A percentile compares a stretch with the other conserved stretches of the same genome.
phyloP scores from a whole-genome alignment of 2,113 vertebrate genomes.

The Martes martes region DNA sequence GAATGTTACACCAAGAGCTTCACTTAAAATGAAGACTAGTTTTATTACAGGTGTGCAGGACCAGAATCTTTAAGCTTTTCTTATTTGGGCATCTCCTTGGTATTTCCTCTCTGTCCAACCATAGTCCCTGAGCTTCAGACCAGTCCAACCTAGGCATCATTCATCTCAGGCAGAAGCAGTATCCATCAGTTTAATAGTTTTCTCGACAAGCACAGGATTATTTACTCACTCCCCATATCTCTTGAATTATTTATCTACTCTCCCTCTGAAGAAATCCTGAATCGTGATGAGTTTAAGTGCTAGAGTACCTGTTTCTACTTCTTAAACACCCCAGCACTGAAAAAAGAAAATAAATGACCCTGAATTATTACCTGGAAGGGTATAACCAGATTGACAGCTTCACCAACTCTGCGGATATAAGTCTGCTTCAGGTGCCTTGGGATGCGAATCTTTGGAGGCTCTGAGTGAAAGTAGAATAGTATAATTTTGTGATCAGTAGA shows the following conservation, averaged over 20 bases:
- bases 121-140: not conserved
- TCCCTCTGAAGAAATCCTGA: not conserved
- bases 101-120: not conserved
- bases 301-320: not conserved
- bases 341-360: not conserved
- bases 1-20: not conserved
- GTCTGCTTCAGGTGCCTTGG: slow-evolving; percentile 98
- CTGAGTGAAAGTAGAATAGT: slow-evolving; percentile 76
- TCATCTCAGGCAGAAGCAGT: not conserved
- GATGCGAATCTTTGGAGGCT: slow-evolving; percentile 95
- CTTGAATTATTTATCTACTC: not conserved
- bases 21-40: not conserved
- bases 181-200: not conserved
- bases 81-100: not conserved
- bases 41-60: not conserved
- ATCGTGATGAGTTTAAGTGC: not conserved
- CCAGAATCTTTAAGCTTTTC: not conserved
- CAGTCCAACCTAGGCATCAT: not conserved
- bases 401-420: slow-evolving; percentile 93
- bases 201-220: not conserved
- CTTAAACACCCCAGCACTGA: not conserved
- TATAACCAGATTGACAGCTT: slow-evolving; percentile 96
- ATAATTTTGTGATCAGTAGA: not conserved
- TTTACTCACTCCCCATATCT: not conserved
- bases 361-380: slow-evolving; percentile 91